Evolutionary conservation across 2,888 invertebrate species (phyloP).

Genomic region (Glyphotaelius pellucidus): DNA sequence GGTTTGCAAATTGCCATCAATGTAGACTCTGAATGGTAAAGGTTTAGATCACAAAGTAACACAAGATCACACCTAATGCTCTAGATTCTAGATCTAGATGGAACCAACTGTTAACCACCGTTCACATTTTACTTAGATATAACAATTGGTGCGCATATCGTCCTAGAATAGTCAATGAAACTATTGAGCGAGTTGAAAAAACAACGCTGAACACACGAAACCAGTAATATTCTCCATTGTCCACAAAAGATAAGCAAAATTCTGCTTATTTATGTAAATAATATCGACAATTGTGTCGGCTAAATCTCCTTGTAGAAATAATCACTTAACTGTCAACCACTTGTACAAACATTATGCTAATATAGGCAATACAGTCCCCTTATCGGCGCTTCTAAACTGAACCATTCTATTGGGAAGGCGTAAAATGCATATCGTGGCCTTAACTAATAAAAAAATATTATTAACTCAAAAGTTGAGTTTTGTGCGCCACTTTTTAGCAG

Average conservation of each 20-base stretch:
- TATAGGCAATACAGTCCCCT: background rate
- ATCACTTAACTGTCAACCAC: conserved; percentile 36
- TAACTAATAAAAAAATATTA: no score
- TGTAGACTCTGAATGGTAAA: no score
- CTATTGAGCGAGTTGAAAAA: conserved; percentile 1
- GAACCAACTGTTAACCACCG: background rate
- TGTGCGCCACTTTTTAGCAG: no score
- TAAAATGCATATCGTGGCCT: background rate
- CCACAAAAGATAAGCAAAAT: conserved; percentile 29
- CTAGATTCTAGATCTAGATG: background rate
- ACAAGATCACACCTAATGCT: background rate
- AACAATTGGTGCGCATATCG: background rate
- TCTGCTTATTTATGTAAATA: conserved; percentile 44
- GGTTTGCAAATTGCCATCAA: no score
- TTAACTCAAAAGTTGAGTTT: no score
- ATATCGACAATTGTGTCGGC: conserved; percentile 30
- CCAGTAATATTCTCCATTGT: conserved; percentile 18
- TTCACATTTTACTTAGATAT: background rate
- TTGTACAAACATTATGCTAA: conserved; percentile 59
- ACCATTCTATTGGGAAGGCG: background rate
- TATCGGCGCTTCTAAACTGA: conserved; percentile 9
- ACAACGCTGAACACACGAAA: conserved; percentile 10
- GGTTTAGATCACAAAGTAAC: background rate
- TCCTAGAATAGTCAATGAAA: conserved; percentile 26
- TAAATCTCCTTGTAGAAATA: conserved; percentile 20